phyloP scores from a whole-genome alignment of 1,140 invertebrate genomes.

The Zaprionus gabonicus region DNA sequence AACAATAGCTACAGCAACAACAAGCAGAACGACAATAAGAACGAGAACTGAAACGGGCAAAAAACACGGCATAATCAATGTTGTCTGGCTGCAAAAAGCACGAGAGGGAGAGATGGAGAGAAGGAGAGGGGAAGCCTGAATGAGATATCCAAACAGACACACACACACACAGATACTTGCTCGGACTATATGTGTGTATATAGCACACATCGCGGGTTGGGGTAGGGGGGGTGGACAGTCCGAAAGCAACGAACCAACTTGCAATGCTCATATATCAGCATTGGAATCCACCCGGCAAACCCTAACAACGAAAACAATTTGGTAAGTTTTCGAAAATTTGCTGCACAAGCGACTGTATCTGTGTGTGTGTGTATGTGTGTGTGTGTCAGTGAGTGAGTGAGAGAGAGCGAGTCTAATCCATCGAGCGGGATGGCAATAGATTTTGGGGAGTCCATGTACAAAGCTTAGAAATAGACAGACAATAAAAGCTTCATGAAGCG shows the following conservation, averaged over 20 bases:
- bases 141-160: slow-evolving; percentile 25
- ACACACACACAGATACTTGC: slow-evolving; percentile 6
- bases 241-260: slow-evolving; percentile 37
- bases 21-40: slow-evolving; percentile 5
- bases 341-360: slow-evolving; percentile 59
- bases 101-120: slow-evolving; percentile 10
- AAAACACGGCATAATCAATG: slow-evolving; percentile 80
- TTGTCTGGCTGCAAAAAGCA: slow-evolving; percentile 63
- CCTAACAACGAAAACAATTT: slow-evolving; percentile 81
- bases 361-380: slow-evolving; percentile 16
- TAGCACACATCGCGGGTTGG: slow-evolving; percentile 32
- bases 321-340: slow-evolving; percentile 83
- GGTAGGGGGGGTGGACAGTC: slow-evolving; percentile 7
- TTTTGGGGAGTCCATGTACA: slow-evolving; percentile 73
- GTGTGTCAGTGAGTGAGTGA: slow-evolving; percentile 30
- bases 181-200: slow-evolving; percentile 26
- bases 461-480: slow-evolving; percentile 83
- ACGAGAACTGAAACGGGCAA: slow-evolving; percentile 41
- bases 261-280: slow-evolving; percentile 75
- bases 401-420: slow-evolving; percentile 57
- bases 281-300: slow-evolving; percentile 81
- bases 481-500: slow-evolving; percentile 83
- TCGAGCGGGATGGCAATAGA: slow-evolving; percentile 50
- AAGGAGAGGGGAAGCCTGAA: neutral
- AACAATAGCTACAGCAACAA: slow-evolving; percentile 6